These are phyloP conservation scores for Nephila pilipes DNA, from an alignment of 1,140 invertebrate genomes.

Conservation along the genomic window DNA sequence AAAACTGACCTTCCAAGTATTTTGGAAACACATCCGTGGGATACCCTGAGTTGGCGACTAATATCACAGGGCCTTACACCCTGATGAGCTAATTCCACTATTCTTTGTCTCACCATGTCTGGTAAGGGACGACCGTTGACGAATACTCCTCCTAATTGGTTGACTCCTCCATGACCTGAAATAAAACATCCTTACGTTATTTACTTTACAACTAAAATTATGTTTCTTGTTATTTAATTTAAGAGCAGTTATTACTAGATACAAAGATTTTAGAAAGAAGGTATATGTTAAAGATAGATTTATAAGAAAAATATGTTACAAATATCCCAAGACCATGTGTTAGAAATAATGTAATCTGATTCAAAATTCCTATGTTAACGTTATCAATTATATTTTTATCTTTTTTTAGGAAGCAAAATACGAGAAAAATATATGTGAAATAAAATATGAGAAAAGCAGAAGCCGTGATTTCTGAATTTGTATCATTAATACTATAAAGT, in stretches of 20 bases:
- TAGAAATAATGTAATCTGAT: not conserved
- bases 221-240: too few species aligned
- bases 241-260: not conserved
- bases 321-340: not conserved
- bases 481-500: too few species aligned
- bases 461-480: too few species aligned
- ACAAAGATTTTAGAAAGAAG: not conserved
- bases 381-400: too few species aligned
- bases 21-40: conserved; percentile 84
- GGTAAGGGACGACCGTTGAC: conserved; percentile 97
- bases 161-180: conserved; percentile 95
- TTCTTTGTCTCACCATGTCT: conserved; percentile 95
- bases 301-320: not conserved
- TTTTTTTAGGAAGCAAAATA: too few species aligned
- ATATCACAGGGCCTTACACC: conserved; percentile 94
- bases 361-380: too few species aligned
- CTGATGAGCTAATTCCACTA: conserved; percentile 97
- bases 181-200: conserved; percentile 32
- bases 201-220: too few species aligned
- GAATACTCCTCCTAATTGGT: conserved; percentile 97
- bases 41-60: conserved; percentile 83
- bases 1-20: conserved; percentile 82
- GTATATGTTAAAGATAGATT: not conserved
- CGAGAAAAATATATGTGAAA: too few species aligned
- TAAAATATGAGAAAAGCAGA: too few species aligned